Evolutionary conservation across 2,888 invertebrate genomes (phyloP), one percentile per base, ranked within the genome.

Genomic region (Drosophila flavopinicola): DNA sequence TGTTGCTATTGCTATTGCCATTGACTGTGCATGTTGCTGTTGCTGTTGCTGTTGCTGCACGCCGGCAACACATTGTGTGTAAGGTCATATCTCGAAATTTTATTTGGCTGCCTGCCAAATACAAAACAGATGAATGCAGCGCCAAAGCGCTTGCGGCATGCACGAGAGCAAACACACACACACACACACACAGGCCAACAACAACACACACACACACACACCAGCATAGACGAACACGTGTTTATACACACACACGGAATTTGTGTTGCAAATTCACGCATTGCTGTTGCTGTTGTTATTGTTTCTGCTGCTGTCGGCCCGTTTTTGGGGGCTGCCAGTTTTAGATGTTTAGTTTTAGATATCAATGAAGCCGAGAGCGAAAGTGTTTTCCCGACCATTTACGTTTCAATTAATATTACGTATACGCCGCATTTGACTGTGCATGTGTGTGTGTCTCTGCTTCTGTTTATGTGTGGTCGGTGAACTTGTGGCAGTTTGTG

Each of bases 41-140:
- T 44, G 42, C 10, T 39, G 38, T 20, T 49, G 44, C 30, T 63
- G 44, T 33, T 60, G 69, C 49, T 63, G 60, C 66, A 75, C 42
- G 61, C 72, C 68, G 75, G 56, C 75, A 72, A 49, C 59, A 72
- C 69, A 75, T 56, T 66, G 58, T 75, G 75, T 63, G 66, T 83
- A 82, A 82, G 80, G 80, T 82, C 86, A 85, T 79, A 76, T 83
- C 80, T 70, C 77, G 79, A 79, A 83, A 85, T 71, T 86, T 80
- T 78, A 74, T 84, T 84, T 84, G 83, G 83, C 85, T 74, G 78
- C 78, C 74, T 76, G 83, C 83, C 83, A 84, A 87, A 84, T 58
- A 76, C 69, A 71, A 71, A 76, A 78, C 77, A 74, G 77, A 77
- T 80, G 82, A 70, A 69, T 75, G 78, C 76, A 75, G 42, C 67